These are phyloP conservation scores for Solenodon paradoxus DNA, from an alignment of 2,113 vertebrate species.

Conservation along the genomic window DNA sequence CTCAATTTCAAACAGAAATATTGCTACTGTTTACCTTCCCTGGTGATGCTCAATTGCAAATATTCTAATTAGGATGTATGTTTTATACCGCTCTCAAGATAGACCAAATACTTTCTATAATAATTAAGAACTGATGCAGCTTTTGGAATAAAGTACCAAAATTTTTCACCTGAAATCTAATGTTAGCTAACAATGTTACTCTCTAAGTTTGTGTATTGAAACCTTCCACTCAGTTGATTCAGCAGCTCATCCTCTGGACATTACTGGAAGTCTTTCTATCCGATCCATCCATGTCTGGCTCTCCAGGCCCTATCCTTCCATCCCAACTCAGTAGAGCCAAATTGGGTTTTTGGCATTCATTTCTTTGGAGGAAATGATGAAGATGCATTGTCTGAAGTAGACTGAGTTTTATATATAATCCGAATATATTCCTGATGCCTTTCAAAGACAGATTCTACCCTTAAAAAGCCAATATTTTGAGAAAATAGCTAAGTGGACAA, in stretches of 20 bases:
- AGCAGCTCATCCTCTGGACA: neutral
- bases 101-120: neutral
- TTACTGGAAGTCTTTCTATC: neutral
- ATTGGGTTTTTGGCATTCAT: neutral
- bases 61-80: neutral
- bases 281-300: neutral
- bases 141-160: neutral
- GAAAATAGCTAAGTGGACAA: neutral
- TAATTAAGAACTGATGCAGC: neutral
- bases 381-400: neutral
- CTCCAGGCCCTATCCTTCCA: neutral
- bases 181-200: neutral
- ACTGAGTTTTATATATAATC: neutral
- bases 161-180: neutral
- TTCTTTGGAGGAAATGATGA: neutral
- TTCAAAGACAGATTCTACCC: neutral
- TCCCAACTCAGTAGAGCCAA: neutral
- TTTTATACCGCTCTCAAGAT: slow-evolving; percentile 12
- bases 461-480: neutral
- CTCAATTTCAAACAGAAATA: slow-evolving; percentile 6
- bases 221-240: neutral
- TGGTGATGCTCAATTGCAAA: neutral
- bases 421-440: neutral
- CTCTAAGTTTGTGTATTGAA: neutral
- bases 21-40: neutral